Percentiles rank a stretch among this genome's conserved stretches.
These are phyloP conservation scores for Brachyhypopomus gauderio DNA, from an alignment of 2,113 vertebrate genomes.

Conservation along the genomic window DNA sequence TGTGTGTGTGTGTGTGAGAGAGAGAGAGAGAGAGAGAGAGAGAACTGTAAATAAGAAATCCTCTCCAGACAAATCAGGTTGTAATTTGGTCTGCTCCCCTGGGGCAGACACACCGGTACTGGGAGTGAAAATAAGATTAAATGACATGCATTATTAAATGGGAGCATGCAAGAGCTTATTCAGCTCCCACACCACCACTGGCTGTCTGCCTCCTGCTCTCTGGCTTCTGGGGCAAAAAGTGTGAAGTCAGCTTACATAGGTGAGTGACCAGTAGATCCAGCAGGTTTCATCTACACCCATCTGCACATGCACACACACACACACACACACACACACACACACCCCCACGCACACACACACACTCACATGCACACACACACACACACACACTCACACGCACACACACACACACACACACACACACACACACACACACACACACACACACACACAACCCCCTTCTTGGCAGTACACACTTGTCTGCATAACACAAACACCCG, in stretches of 20 bases:
- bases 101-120: constrained; percentile 43
- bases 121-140: constrained; percentile 56
- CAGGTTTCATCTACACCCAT: constrained; percentile 8
- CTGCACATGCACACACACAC: constrained; percentile 6
- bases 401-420: neutral
- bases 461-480: neutral
- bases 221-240: neutral
- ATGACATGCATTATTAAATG: constrained; percentile 50
- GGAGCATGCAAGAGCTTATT: constrained; percentile 36
- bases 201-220: constrained; percentile 2
- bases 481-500: neutral
- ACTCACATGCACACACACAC: constrained; percentile 4
- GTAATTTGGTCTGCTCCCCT: constrained; percentile 53
- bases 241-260: constrained; percentile 28
- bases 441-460: neutral
- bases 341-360: too few relatives aligned
- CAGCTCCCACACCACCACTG: constrained; percentile 28
- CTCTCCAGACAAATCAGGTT: constrained; percentile 33
- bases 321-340: neutral
- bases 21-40: constrained; percentile 19
- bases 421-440: constrained; percentile 1
- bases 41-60: constrained; percentile 52
- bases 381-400: neutral
- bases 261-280: constrained; percentile 27
- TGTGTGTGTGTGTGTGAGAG: too few relatives aligned